Evolutionary conservation across 2,797 vertebrate genomes (phyloP), one percentile per base, ranked within the genome.

Genomic region (Capromys pilorides): DNA sequence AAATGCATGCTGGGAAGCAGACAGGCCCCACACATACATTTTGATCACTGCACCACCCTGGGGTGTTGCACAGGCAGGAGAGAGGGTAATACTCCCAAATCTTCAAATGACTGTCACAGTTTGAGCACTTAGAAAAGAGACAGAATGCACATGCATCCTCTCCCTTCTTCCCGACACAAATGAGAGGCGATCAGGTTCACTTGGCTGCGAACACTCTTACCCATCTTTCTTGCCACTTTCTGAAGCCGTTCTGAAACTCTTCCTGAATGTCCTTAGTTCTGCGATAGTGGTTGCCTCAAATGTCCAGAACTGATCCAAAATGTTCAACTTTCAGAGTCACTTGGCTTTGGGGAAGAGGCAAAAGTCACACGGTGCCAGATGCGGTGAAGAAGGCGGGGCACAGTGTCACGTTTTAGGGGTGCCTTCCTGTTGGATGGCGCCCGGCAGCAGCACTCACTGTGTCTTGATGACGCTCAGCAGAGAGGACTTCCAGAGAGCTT

Each of bases 131-230:
- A 90, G 93, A 61, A 93, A 86, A 85, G 59, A 81, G 14, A 81
- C 0, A 49, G 49, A 54, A 5, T 0, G 57, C 8, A 5, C 8
- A 31, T 39, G 39, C 0, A 1, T 1, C 39, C 11, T 62, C 36
- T 36, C 2, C 5, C 16, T 73, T 93, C 69, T 81, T 51, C 41
- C 26, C 24, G 71, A 31, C 14, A 78, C 28, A 36, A 49, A 16
- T 31, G 41, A 77, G 26, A 13, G 45, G 6, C 41, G 16, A 3
- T 28, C 28, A 16, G 6, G 14, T 8, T 26, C 26, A 49, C 21
- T 45, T 75, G 45, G 73, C 71, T 49, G 31, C 13, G 49, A 16
- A 75, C 28, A 33, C 45, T 54, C 28, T 54, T 51, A 51, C 31
- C 31, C 77, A 79, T 79, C 16, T 31, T 77, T 54, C 31, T 11